These are phyloP conservation scores for Gymnopithys bicolor DNA, from an alignment of 2,797 vertebrate genomes.

Conservation along the genomic window DNA sequence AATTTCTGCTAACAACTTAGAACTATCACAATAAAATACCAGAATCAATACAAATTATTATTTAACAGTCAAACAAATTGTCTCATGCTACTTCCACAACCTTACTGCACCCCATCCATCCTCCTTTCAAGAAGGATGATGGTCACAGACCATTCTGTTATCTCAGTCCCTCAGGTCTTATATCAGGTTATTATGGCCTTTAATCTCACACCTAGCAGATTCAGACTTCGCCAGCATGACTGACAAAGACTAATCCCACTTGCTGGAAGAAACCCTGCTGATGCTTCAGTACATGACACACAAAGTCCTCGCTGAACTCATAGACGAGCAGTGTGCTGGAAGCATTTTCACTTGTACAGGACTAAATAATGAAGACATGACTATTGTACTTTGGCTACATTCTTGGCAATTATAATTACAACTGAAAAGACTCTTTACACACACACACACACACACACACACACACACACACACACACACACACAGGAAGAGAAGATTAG, in stretches of 20 bases:
- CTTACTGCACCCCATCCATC: not conserved
- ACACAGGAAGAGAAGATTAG: not conserved
- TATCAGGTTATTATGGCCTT: not conserved
- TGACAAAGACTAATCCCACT: not conserved
- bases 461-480: rapidly evolving
- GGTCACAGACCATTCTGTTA: not conserved
- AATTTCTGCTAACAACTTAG: not conserved
- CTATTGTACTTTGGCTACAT: not conserved
- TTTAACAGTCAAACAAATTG: not conserved
- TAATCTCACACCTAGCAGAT: not conserved
- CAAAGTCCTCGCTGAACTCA: not conserved
- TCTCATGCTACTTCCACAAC: not conserved
- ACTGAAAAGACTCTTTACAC: not conserved
- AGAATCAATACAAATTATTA: not conserved
- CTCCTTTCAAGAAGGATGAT: not conserved
- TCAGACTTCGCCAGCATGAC: not conserved
- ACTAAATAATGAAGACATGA: not conserved
- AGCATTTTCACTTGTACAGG: not conserved
- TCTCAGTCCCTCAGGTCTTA: not conserved
- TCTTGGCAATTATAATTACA: not conserved
- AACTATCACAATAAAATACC: not conserved
- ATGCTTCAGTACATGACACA: not conserved
- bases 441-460: too few species aligned
- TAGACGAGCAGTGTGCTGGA: not conserved
- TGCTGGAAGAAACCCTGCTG: not conserved